Evolutionary conservation across 2,113 vertebrate species (phyloP), one percentile per base, ranked within the genome.

Genomic region (Felis chaus): DNA sequence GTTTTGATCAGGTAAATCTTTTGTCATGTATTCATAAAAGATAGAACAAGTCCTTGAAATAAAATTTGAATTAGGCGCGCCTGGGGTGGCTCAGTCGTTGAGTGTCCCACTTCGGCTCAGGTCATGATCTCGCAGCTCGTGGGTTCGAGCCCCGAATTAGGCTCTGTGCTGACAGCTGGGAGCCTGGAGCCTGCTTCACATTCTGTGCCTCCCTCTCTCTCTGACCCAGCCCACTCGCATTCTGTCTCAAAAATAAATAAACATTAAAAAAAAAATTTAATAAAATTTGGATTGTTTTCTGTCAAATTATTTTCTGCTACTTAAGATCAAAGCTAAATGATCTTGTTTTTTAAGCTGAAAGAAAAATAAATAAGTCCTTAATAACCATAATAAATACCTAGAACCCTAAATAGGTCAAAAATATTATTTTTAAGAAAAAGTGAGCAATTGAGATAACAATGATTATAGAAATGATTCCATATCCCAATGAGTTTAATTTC

Each of bases 401-500:
- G 66, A 95, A 48, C 86, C 89, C 53, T 88, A 98, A 96, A 96
- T 92, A 97, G 84, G 57, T 92, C 78, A 97, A 83, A 87, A 97
- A 92, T 29, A 90, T 0, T 48, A 36, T 95, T 95, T 93, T 97
- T 79, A 96, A 80, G 6, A 50, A 78, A 92, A 81, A 89, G 2
- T 31, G 11, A 50, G 1, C 33, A 50, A 65, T 53, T 68, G 19
- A 85, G 69, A 94, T 81, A n/a, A 63, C 39, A 88, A 48, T 81
- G 82, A 7, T 16, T 86, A 33, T 27, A 66, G 18, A 89, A 81
- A 76, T 55, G 27, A 71, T 73, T 94, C 33, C 18, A 73, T 15
- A 69, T 73, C 21, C 41, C 19, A 69, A 74, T 45, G 78, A 98
- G 90, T 94, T 97, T 97, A 95, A 98, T 95, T 97, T 93, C 80